Percentiles rank a stretch among this genome's conserved stretches.
These are phyloP conservation scores for Cladopsammia gracilis DNA, from an alignment of 64 coral and sea anemone genomes.

Conservation along the genomic window DNA sequence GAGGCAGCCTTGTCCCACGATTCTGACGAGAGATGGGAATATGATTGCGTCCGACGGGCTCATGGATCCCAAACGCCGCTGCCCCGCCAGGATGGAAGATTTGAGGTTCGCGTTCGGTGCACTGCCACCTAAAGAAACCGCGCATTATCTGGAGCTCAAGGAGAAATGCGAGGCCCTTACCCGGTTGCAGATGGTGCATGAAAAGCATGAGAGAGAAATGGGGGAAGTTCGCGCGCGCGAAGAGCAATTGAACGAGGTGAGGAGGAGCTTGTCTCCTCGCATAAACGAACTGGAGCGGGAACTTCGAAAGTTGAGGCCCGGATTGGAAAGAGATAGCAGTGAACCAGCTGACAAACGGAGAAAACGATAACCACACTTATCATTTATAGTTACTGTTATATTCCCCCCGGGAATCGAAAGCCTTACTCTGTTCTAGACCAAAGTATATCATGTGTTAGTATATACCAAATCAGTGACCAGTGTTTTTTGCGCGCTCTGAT, in stretches of 20 bases:
- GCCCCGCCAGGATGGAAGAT: constrained; percentile 55
- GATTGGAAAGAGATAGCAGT: constrained; percentile 29
- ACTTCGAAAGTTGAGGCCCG: constrained; percentile 73
- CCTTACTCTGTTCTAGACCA: no score
- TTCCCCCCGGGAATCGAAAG: no score
- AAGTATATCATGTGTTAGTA: no score
- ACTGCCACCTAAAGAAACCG: constrained; percentile 63
- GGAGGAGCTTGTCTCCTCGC: constrained; percentile 48
- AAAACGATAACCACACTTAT: constrained; percentile 31
- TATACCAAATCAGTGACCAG: no score
- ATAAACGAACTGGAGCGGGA: constrained; percentile 78
- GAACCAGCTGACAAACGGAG: constrained; percentile 68
- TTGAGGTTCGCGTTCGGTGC: constrained; percentile 76
- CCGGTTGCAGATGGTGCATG: constrained; percentile 26
- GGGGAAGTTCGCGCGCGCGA: constrained; percentile 32
- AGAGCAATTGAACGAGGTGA: constrained; percentile 54
- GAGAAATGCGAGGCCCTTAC: constrained; percentile 26
- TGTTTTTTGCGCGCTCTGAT: no score
- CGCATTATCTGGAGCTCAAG: constrained; percentile 31
- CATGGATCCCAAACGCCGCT: constrained; percentile 82
- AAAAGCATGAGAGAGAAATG: constrained; percentile 23
- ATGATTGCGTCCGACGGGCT: constrained; percentile 88
- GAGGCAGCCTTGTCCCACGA: constrained; percentile 79
- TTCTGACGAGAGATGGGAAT: constrained; percentile 82
- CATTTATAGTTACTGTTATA: no score